Percentiles rank a stretch among this genome's conserved stretches.
phyloP scores from a whole-genome alignment of 53 echinoderm and acorn worm genomes.

The Glandiceps talaboti region DNA sequence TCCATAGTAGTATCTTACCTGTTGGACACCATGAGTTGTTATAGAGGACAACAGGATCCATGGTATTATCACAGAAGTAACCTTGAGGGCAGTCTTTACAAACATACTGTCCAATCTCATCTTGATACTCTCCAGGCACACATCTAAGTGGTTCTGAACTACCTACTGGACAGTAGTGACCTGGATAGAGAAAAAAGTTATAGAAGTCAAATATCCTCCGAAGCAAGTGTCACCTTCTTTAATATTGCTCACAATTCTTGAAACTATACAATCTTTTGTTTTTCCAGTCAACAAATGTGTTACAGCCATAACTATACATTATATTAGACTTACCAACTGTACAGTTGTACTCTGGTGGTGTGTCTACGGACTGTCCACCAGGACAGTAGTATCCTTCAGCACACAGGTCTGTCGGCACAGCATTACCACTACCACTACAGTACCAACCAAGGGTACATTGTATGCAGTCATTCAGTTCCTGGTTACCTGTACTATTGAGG shows the following conservation, averaged over 20 bases:
- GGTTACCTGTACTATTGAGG: conserved; percentile 82
- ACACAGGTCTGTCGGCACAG: conserved; percentile 63
- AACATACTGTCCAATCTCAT: conserved; percentile 71
- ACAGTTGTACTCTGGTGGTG: conserved; percentile 82
- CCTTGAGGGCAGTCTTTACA: conserved; percentile 76
- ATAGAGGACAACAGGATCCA: conserved; percentile 80
- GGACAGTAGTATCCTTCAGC: conserved; percentile 83
- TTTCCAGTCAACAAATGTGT: no score
- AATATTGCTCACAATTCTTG: no score
- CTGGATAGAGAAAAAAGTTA: conserved; percentile 18
- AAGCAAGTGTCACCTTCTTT: no score
- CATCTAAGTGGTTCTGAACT: conserved; percentile 73
- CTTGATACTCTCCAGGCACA: conserved; percentile 75
- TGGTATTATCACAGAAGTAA: conserved; percentile 77
- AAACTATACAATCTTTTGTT: no score
- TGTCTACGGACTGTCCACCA: conserved; percentile 69
- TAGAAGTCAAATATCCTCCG: no score
- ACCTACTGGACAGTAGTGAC: conserved; percentile 65
- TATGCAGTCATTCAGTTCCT: conserved; percentile 53
- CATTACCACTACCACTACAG: conserved; percentile 79
- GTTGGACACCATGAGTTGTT: conserved; percentile 77
- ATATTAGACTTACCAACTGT: conserved; percentile 59
- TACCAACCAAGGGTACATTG: conserved; percentile 63
- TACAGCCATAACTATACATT: no score
- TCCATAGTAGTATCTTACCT: no score